phyloP scores from a whole-genome alignment of 2,888 invertebrate genomes.

The Perithous albicinctus region DNA sequence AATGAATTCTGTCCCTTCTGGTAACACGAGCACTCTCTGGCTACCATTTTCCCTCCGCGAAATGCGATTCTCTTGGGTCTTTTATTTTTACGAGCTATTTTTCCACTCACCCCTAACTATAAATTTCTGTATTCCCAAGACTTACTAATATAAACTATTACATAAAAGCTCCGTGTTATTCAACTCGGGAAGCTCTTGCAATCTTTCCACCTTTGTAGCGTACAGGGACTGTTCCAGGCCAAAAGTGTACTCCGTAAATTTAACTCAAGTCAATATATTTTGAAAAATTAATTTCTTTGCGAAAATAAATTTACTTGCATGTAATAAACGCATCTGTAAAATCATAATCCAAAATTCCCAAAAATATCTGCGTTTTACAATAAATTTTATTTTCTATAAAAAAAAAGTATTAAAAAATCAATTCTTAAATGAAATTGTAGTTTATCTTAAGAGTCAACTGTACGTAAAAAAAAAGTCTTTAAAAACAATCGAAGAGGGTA shows the following conservation, averaged over 20 bases:
- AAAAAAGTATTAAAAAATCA: no score
- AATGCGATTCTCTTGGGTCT: slow-evolving; percentile 33
- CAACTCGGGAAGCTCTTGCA: neutral
- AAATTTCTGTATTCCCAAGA: slow-evolving; percentile 25
- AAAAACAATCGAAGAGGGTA: no score
- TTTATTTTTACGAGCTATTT: slow-evolving; percentile 53
- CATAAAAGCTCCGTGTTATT: slow-evolving; percentile 25
- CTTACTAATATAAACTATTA: slow-evolving; percentile 42
- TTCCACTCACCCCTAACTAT: slow-evolving; percentile 30
- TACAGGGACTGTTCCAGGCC: neutral
- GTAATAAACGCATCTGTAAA: no score
- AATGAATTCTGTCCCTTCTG: slow-evolving; percentile 72
- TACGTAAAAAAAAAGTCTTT: no score
- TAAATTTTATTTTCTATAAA: no score
- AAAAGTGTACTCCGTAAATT: neutral
- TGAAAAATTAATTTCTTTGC: no score
- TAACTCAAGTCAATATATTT: neutral
- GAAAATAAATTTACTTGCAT: no score
- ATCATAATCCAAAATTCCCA: no score
- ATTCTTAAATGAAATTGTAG: no score
- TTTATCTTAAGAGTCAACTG: no score
- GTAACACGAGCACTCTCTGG: slow-evolving; percentile 64
- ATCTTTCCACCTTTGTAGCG: neutral
- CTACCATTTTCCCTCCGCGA: slow-evolving; percentile 56
- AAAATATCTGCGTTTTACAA: no score